Base-by-base conservation (phyloP, 2,113 vertebrate genomes). In the Eleginops maclovinus region DNA sequence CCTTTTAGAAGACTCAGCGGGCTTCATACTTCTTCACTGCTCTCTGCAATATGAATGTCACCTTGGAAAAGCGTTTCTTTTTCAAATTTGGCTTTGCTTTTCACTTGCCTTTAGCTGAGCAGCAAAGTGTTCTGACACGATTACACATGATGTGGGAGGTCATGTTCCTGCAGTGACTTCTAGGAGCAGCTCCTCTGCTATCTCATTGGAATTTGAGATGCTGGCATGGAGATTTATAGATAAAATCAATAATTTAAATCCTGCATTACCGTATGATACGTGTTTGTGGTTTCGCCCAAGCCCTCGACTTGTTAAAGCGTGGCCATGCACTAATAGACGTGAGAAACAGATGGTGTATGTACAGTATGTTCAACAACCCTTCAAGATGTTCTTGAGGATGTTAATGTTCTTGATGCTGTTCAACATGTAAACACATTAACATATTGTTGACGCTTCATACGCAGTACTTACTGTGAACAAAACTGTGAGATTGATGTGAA, bases 211-310 rank as follows among this genome's bases (percentile, higher is more conserved):
- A n/a, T n/a, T 17, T 28, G 3, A 9, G 28, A 24, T 43, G 19
- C 24, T 28, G 46, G 11, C 14, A 17, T 12, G 4, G 24, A 61
- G 64, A 72, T 50, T 44, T 51, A 36, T 9, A 49, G 54, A 47
- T 44, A 62, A 69, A 78, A 77, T 70, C 0, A 81, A 59, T 50
- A 22, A 28, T 54, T 40, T 11, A 22, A 51, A 46, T 62, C 15
- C 44, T 41, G 12, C 17, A 22, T 43, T 28, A 49, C 31, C 31
- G 31, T 36, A 60, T 17, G 41, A 55, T 21, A 26, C 19, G 13
- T 26, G 12, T 75, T 49, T 75, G 59, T 49, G 19, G 15, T 74
- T 63, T 24, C 12, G 66, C 9, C 17, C 40, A 21, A 72, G 54
- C 9, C 5, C 47, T 67, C 13, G 19, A 69, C 41, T 31, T 61